A percentile compares a stretch with the other conserved stretches of the same genome.
phyloP scores from a whole-genome alignment of 2,113 vertebrate species.

The Gallinago undulata region DNA sequence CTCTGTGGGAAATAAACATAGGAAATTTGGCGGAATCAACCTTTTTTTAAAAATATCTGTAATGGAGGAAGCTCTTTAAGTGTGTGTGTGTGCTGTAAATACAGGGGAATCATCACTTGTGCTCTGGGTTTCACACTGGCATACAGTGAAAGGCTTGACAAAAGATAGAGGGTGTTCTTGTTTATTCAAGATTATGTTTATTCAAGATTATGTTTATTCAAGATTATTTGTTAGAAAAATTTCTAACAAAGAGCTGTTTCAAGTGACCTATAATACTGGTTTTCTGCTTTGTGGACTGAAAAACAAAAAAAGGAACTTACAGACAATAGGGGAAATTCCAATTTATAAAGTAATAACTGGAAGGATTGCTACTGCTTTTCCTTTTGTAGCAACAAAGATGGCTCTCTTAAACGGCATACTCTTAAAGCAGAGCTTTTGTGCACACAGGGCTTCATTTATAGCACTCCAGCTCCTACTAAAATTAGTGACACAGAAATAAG shows the following conservation, averaged over 20 bases:
- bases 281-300: not conserved
- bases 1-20: not conserved
- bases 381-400: not conserved
- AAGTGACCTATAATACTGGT: not conserved
- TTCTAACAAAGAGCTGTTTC: not conserved
- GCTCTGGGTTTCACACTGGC: not conserved
- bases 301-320: not conserved
- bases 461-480: not conserved
- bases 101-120: not conserved
- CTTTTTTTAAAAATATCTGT: not conserved
- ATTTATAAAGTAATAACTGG: not conserved
- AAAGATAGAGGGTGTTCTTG: not conserved
- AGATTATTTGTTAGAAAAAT: too few relatives aligned
- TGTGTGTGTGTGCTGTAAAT: not conserved
- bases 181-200: slow-evolving; percentile 16
- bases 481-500: slow-evolving; percentile 11
- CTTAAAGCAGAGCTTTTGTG: not conserved
- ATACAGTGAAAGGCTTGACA: not conserved
- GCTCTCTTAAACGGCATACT: not conserved
- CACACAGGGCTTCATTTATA: not conserved
- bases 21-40: slow-evolving; percentile 14
- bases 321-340: not conserved
- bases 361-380: not conserved
- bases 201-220: slow-evolving; percentile 17
- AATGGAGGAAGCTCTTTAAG: not conserved